phyloP scores from a whole-genome alignment of 2,888 invertebrate genomes.

The Marronus borbonicus region DNA sequence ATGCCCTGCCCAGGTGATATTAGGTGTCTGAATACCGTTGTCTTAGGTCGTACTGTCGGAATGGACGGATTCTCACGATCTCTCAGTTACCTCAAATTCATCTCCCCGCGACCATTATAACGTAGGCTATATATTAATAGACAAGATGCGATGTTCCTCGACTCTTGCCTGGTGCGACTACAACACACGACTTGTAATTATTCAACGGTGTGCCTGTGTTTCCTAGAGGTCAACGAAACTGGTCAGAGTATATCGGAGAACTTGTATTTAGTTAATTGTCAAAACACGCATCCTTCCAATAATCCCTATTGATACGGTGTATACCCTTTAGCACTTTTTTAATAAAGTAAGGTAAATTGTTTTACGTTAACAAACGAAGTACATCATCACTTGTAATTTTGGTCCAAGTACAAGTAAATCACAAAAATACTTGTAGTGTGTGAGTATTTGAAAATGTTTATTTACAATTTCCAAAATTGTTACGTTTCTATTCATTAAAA shows the following conservation, averaged over 20 bases:
- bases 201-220: slow-evolving; percentile 48
- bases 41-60: slow-evolving; percentile 60
- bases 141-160: slow-evolving; percentile 50
- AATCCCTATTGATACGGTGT: not conserved
- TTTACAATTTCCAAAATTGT: no score
- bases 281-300: slow-evolving; percentile 41
- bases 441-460: no score
- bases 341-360: no score
- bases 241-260: slow-evolving; percentile 24
- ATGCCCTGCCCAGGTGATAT: slow-evolving; percentile 59
- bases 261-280: slow-evolving; percentile 46
- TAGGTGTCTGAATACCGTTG: slow-evolving; percentile 60
- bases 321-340: not conserved
- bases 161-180: slow-evolving; percentile 55
- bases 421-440: no score
- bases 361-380: no score
- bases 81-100: slow-evolving; percentile 33
- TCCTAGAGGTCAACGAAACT: slow-evolving; percentile 51
- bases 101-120: slow-evolving; percentile 48
- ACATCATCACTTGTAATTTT: no score
- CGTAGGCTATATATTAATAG: slow-evolving; percentile 59
- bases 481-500: no score
- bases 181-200: slow-evolving; percentile 60
- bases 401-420: no score
- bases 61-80: slow-evolving; percentile 62